Percentiles rank a stretch among this genome's conserved stretches.
These are phyloP conservation scores for Pomatorhinus ruficollis DNA, from an alignment of 2,113 vertebrate species.

Conservation along the genomic window DNA sequence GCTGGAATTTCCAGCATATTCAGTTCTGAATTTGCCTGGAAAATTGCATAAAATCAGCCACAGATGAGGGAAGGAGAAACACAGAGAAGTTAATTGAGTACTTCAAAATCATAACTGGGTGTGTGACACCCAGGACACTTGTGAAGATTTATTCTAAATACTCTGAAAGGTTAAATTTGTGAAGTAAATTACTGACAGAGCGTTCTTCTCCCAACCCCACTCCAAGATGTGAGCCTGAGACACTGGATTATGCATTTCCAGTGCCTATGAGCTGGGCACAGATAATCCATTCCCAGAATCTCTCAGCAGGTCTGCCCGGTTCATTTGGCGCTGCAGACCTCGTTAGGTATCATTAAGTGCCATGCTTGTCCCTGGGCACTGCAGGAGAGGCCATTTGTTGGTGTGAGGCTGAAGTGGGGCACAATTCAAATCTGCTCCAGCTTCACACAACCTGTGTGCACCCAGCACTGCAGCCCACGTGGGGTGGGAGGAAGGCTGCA, in stretches of 20 bases:
- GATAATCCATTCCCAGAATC: neutral
- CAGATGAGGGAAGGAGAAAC: neutral
- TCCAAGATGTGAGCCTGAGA: neutral
- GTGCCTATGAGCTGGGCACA: neutral
- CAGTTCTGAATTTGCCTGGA: neutral
- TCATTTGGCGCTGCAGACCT: neutral
- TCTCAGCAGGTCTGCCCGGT: fast-evolving
- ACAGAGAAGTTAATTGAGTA: neutral
- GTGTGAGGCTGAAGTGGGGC: neutral
- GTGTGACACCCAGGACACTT: neutral
- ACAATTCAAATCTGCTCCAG: neutral
- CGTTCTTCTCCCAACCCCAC: neutral
- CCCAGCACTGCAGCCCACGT: neutral
- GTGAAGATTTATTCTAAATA: neutral
- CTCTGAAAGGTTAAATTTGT: neutral
- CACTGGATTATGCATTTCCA: neutral
- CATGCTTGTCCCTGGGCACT: fast-evolving
- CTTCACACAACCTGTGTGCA: neutral
- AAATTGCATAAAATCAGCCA: neutral
- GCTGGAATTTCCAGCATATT: neutral
- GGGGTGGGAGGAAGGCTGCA: neutral
- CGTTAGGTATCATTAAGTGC: neutral
- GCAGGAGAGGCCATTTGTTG: neutral
- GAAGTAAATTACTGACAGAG: neutral
- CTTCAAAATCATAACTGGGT: neutral